These are phyloP conservation scores for Diadema setosum DNA, from an alignment of 35 echinoderm and acorn worm species.

Conservation along the genomic window DNA sequence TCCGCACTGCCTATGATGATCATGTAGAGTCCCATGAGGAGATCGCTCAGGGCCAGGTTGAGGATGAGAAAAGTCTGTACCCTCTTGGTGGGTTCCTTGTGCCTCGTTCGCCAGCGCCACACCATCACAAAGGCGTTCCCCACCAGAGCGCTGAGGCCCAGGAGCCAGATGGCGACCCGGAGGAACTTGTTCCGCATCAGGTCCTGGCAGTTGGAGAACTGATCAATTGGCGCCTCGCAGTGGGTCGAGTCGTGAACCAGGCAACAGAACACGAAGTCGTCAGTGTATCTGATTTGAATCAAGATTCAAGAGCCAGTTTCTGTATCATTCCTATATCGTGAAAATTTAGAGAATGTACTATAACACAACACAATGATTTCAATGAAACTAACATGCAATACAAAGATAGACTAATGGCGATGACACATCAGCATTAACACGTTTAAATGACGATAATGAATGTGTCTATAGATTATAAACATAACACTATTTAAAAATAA, in stretches of 20 bases:
- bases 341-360: too few species aligned
- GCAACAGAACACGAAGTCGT: slow-evolving; percentile 81
- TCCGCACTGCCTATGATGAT: slow-evolving; percentile 89
- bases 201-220: slow-evolving; percentile 91
- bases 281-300: slow-evolving; percentile 73
- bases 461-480: too few species aligned
- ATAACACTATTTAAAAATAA: too few species aligned
- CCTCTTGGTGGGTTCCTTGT: slow-evolving; percentile 66
- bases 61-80: slow-evolving; percentile 92
- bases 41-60: slow-evolving; percentile 81
- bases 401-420: too few species aligned
- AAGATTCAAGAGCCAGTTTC: too few species aligned
- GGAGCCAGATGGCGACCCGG: slow-evolving; percentile 82
- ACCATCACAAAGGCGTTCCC: slow-evolving; percentile 87
- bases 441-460: too few species aligned
- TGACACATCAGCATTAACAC: too few species aligned
- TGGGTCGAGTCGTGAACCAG: slow-evolving; percentile 1
- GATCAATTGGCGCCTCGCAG: slow-evolving; percentile 69
- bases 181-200: slow-evolving; percentile 82
- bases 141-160: slow-evolving; percentile 81
- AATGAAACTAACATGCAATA: too few species aligned
- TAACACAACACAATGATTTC: too few species aligned
- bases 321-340: too few species aligned
- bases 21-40: slow-evolving; percentile 94
- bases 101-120: slow-evolving; percentile 55